phyloP scores from a whole-genome alignment of 1,140 invertebrate species.

The Heliconius hermathena region DNA sequence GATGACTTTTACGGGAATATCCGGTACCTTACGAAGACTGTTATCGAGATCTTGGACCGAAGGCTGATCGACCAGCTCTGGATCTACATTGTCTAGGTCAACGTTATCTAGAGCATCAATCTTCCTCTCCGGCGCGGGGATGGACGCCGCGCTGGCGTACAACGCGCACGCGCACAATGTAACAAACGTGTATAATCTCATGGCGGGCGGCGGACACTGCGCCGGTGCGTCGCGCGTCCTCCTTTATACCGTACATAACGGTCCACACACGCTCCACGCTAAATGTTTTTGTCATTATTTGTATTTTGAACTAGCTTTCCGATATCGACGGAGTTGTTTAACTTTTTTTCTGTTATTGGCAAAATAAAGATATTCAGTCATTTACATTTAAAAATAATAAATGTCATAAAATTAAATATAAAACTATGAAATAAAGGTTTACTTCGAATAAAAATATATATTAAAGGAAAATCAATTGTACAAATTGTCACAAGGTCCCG shows the following conservation, averaged over 20 bases:
- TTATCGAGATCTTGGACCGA: slow-evolving; percentile 57
- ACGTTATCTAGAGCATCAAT: slow-evolving; percentile 49
- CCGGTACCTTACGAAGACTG: slow-evolving; percentile 46
- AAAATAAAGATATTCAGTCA: not conserved
- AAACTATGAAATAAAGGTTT: not conserved
- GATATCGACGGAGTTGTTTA: not conserved
- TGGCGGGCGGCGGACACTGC: slow-evolving; percentile 58
- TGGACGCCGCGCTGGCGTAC: slow-evolving; percentile 56
- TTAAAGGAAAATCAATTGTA: not conserved
- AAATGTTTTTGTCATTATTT: slow-evolving; percentile 74
- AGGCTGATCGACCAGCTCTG: slow-evolving; percentile 48
- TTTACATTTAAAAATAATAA: not conserved
- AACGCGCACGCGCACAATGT: slow-evolving; percentile 48
- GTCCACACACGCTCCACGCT: slow-evolving; percentile 51
- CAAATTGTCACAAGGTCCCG: not conserved
- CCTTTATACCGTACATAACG: slow-evolving; percentile 73
- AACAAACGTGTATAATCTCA: slow-evolving; percentile 62
- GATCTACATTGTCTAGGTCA: slow-evolving; percentile 55
- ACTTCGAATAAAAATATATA: not conserved
- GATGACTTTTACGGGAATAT: slow-evolving; percentile 58
- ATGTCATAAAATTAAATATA: not conserved
- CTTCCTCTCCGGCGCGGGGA: slow-evolving; percentile 48
- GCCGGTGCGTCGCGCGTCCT: slow-evolving; percentile 41
- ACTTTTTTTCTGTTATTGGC: not conserved
- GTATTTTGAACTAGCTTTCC: slow-evolving; percentile 51